Conservation (phyloP, 2,113 vertebrate species). For the Saguinus midas region DNA sequence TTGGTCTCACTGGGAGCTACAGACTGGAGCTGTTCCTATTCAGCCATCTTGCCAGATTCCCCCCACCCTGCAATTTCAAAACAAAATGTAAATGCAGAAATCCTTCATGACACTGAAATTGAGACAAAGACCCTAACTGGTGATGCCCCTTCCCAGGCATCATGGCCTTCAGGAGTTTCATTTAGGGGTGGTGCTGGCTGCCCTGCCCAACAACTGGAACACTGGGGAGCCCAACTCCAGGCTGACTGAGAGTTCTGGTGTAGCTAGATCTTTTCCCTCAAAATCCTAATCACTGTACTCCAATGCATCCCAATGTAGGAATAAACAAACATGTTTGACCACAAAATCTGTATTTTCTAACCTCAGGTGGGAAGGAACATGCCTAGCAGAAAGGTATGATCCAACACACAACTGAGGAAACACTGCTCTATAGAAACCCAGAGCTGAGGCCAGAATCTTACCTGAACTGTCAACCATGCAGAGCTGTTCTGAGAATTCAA, state of each 20-base stretch:
- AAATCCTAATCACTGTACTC: background rate
- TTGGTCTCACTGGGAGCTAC: too few relatives aligned
- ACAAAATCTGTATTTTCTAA: background rate
- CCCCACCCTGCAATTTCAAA: background rate
- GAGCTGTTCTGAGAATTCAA: background rate
- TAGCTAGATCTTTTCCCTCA: background rate
- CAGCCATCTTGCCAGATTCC: too few relatives aligned
- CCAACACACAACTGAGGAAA: background rate
- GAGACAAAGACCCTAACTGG: background rate
- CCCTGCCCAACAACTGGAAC: background rate
- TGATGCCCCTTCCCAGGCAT: background rate
- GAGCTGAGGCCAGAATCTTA: background rate
- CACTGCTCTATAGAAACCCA: background rate
- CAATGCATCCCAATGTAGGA: background rate
- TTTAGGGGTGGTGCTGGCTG: background rate
- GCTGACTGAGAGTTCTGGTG: background rate
- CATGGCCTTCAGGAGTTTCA: fast-evolving
- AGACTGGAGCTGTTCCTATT: too few relatives aligned
- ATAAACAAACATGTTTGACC: background rate
- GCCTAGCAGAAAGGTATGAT: background rate
- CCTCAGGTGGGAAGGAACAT: background rate
- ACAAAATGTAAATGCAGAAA: background rate
- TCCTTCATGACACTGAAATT: background rate
- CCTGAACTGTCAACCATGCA: background rate
- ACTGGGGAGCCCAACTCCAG: background rate